A percentile compares a stretch with the other conserved stretches of the same genome.
Evolutionary conservation across 2,888 invertebrate genomes (phyloP).

Genomic region (Pteria penguin): DNA sequence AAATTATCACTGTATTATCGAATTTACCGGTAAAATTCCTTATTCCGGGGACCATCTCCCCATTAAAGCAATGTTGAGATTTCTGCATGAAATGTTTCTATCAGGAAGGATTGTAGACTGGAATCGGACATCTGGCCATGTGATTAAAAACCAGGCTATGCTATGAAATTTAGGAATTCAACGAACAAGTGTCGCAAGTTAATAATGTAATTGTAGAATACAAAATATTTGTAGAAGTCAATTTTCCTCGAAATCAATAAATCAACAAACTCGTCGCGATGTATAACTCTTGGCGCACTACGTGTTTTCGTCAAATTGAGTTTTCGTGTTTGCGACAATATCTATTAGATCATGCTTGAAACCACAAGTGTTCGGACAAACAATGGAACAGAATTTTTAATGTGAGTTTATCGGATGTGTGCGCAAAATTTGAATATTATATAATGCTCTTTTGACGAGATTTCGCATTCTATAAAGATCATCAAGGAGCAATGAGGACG

Average conservation of each 20-base stretch:
- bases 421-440: no score
- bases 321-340: not conserved
- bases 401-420: no score
- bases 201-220: no score
- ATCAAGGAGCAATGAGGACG: no score
- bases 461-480: no score
- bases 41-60: not conserved
- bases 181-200: no score
- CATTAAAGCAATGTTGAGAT: constrained; percentile 3
- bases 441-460: no score
- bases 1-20: constrained; percentile 41
- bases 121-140: constrained; percentile 10
- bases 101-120: constrained; percentile 6
- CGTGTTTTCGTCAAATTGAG: not conserved
- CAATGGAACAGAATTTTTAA: not conserved
- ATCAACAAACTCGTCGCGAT: no score
- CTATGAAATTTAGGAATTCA: no score
- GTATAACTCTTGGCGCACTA: not conserved
- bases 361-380: not conserved
- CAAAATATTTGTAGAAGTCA: no score
- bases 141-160: constrained; percentile 17
- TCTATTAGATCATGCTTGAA: not conserved
- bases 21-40: constrained; percentile 23
- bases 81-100: not conserved
- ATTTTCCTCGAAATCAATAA: no score